Percentiles rank a stretch among this genome's conserved stretches.
Conservation (phyloP, 2,797 vertebrate genomes). For the Martes flavigula region DNA sequence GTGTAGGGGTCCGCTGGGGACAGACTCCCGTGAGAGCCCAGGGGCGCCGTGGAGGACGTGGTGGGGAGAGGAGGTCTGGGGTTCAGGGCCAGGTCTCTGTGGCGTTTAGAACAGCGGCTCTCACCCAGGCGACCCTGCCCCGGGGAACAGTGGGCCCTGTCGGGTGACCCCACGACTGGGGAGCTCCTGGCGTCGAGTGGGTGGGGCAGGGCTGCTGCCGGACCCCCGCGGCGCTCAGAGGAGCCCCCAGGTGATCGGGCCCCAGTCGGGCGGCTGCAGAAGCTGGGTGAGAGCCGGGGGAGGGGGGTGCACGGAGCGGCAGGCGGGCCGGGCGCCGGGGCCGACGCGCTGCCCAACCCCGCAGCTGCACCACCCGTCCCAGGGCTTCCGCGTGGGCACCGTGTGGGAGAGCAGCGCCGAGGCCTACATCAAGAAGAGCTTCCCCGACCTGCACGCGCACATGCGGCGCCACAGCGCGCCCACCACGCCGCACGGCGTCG, state of each 20-base stretch:
- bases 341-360: background rate
- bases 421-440: conserved; percentile 98
- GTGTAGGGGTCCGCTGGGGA: no score
- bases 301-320: background rate
- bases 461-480: conserved; percentile 93
- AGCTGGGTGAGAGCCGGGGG: background rate
- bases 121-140: background rate
- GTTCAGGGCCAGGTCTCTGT: background rate
- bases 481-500: conserved; percentile 92
- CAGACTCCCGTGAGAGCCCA: background rate
- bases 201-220: background rate
- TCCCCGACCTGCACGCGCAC: conserved; percentile 95
- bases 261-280: background rate
- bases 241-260: background rate
- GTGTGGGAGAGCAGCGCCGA: conserved; percentile 98
- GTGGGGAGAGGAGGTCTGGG: background rate
- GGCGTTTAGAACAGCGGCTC: background rate
- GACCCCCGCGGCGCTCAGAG: background rate
- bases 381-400: conserved; percentile 94
- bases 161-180: background rate
- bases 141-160: background rate
- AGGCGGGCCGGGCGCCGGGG: background rate
- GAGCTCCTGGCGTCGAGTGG: background rate
- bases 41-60: background rate
- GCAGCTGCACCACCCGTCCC: conserved; percentile 95